Percentiles rank a stretch among this genome's conserved stretches.
Evolutionary conservation across 2,888 invertebrate species (phyloP).

Genomic region (Flexamia atlantica): DNA sequence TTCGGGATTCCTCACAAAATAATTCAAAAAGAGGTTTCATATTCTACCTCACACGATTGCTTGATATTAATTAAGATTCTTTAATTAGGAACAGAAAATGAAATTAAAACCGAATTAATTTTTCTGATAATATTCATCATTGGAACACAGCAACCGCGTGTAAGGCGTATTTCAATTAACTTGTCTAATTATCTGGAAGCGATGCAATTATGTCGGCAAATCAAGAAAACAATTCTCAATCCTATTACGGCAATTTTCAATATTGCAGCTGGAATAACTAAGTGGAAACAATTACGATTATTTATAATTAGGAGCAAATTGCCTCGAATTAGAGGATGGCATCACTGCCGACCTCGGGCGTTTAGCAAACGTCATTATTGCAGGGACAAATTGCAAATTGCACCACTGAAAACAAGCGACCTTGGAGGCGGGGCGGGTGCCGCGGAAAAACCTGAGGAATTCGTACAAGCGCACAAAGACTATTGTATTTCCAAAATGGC

Average conservation of each 20-base stretch:
- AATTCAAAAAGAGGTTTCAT: too few species aligned
- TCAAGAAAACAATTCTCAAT: constrained; percentile 16
- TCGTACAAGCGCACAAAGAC: constrained; percentile 44
- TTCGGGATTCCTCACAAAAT: too few species aligned
- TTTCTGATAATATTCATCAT: too few species aligned
- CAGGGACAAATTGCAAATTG: constrained; percentile 3
- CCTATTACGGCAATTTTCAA: constrained; percentile 6
- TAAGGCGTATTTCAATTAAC: too few species aligned
- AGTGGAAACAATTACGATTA: constrained; percentile 8
- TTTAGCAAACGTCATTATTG: constrained; percentile 24
- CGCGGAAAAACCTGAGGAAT: constrained; percentile 1
- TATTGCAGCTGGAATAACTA: constrained; percentile 23
- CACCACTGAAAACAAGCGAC: constrained; percentile 29
- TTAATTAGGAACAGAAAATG: too few species aligned
- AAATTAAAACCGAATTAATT: too few species aligned
- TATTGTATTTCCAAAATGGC: constrained; percentile 52
- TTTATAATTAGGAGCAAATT: constrained; percentile 1
- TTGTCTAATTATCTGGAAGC: too few species aligned
- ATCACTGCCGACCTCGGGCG: constrained; percentile 5
- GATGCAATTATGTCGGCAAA: constrained; percentile 12
- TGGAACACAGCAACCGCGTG: too few species aligned
- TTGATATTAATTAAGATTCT: too few species aligned
- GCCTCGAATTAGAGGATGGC: constrained; percentile 15
- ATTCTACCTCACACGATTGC: too few species aligned
- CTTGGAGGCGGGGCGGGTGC: background rate